Evolutionary conservation across 2,888 invertebrate genomes (phyloP), one percentile per base, ranked within the genome.

Genomic region (Ceratothoa steindachneri): DNA sequence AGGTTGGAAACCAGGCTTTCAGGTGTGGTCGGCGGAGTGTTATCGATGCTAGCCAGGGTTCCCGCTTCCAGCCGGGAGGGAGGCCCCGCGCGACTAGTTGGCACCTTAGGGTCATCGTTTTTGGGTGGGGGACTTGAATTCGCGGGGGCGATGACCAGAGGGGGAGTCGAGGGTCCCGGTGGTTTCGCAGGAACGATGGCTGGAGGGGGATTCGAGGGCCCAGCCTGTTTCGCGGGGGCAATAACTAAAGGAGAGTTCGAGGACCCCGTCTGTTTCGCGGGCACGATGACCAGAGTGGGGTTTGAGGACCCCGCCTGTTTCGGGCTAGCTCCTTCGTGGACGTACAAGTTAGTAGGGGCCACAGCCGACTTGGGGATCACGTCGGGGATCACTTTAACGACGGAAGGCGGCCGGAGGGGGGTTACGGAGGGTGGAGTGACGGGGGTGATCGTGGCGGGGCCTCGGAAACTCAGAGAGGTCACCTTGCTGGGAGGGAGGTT

Each of bases 21-120:
- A n/a, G 77, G 77, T 3, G 77, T 77, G 15, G 77, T 74, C 4
- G 77, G 77, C 2, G 73, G 72, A 1, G 77, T 74, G 67, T 74
- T 77, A 69, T 77, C 74, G 31, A 71, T 69, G 31, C 27, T 41
- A n/a, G 52, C 51, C 15, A 27, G n/a, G n/a, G n/a, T n/a, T n/a
- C n/a, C n/a, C n/a, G n/a, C n/a, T n/a, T n/a, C n/a, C n/a, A n/a
- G n/a, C n/a, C n/a, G n/a, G n/a, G n/a, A n/a, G n/a, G n/a, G n/a
- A 7, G 69, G 52, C 9, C 24, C 51, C 12, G 41, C 51, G 2
- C 27, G 9, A 28, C 29, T 70, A 15, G 27, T 30, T 24, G 60
- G 60, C 3, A 30, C 70, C 9, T 70, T 30, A 22, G 53, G 30
- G 15, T 29, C 70, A 3, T n/a, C 27, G 19, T 29, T 69, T 69